Conservation (phyloP, 2,113 vertebrate species). For the Canis aureus region DNA sequence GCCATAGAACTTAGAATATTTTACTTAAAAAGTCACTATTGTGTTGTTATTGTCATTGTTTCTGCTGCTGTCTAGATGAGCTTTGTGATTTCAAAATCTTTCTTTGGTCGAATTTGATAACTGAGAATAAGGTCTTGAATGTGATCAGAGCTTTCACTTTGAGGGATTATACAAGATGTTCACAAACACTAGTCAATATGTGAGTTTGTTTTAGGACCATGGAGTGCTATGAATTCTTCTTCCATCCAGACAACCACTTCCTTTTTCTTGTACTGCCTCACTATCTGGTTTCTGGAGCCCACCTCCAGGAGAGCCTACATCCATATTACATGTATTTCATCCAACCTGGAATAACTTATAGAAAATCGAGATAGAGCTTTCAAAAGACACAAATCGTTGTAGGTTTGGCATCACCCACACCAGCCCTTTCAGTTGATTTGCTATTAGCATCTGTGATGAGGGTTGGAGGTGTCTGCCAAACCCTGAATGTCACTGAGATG, state of each 20-base stretch:
- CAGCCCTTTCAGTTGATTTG: conserved; percentile 42
- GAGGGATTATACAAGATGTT: not conserved
- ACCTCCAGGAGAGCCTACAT: not conserved
- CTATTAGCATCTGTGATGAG: conserved; percentile 73
- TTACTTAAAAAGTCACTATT: not conserved
- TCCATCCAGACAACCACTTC: no score
- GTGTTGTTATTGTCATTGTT: not conserved
- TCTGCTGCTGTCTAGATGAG: not conserved
- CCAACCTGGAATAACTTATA: not conserved
- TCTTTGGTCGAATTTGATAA: not conserved
- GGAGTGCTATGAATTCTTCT: not conserved
- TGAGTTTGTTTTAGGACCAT: not conserved
- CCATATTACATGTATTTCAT: not conserved
- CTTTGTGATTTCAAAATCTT: not conserved
- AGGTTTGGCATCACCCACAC: conserved; percentile 54
- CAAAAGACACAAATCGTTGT: conserved; percentile 32
- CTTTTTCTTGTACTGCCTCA: not conserved
- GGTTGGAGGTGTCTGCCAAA: conserved; percentile 66
- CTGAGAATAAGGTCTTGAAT: not conserved
- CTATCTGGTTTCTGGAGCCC: not conserved
- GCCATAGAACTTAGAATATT: not conserved
- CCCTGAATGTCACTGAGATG: conserved; percentile 67
- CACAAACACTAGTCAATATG: not conserved
- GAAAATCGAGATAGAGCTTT: conserved; percentile 44
- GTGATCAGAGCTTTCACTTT: not conserved